Conservation (phyloP, 2,888 invertebrate species). For the Chymomyza procnemis region DNA sequence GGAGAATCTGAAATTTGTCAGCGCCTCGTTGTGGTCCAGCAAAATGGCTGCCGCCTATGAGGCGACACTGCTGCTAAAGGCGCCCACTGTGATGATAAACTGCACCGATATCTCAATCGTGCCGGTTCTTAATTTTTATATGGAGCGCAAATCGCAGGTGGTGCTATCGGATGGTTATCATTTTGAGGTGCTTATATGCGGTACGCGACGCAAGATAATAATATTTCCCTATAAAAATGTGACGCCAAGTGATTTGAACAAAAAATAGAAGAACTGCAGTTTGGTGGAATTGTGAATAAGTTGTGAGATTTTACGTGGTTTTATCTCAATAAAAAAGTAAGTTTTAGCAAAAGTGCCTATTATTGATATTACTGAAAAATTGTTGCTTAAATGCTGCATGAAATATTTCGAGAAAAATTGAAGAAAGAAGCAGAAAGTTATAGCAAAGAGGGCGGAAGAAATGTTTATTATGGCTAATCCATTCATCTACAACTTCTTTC, state of each 20-base stretch:
- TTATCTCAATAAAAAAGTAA: too few relatives aligned
- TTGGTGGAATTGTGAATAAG: background rate
- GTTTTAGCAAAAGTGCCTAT: too few relatives aligned
- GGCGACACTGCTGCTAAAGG: slow-evolving; percentile 29
- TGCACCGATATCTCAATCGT: slow-evolving; percentile 31
- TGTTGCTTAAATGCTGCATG: too few relatives aligned
- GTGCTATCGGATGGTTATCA: slow-evolving; percentile 32
- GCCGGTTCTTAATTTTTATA: slow-evolving; percentile 23
- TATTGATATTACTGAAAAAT: too few relatives aligned
- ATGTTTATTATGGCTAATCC: too few relatives aligned
- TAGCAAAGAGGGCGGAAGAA: too few relatives aligned
- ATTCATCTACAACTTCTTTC: too few relatives aligned
- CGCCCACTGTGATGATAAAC: slow-evolving; percentile 39
- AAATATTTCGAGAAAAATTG: too few relatives aligned
- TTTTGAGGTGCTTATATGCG: slow-evolving; percentile 34
- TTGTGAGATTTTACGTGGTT: too few relatives aligned
- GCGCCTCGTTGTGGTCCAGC: slow-evolving; percentile 44
- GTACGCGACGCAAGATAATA: slow-evolving; percentile 17
- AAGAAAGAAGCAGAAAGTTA: too few relatives aligned
- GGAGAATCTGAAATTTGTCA: slow-evolving; percentile 38
- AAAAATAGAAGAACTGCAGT: background rate
- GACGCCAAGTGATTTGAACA: background rate
- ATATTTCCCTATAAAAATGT: slow-evolving; percentile 32
- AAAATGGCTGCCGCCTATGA: slow-evolving; percentile 52
- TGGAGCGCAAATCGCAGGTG: slow-evolving; percentile 10